phyloP scores from a whole-genome alignment of 30 jellyfish, hydroid and myxozoan genomes.

The Hydractinia echinata region DNA sequence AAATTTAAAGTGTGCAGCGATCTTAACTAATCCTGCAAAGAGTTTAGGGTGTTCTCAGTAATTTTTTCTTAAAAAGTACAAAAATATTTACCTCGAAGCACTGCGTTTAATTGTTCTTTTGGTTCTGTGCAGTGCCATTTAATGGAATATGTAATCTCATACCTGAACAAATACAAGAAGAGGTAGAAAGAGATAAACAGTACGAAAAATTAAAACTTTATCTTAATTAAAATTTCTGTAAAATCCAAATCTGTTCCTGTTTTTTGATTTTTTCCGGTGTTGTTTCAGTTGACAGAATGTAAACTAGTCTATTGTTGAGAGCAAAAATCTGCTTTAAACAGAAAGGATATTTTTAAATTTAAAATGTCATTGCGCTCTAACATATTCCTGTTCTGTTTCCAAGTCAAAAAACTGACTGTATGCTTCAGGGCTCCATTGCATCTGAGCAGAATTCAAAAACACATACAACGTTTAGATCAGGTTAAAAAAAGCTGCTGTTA shows the following conservation, averaged over 20 bases:
- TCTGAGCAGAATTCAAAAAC: too few species aligned
- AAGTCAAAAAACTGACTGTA: too few species aligned
- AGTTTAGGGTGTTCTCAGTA: background rate
- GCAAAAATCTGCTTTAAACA: background rate
- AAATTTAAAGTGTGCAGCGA: too few species aligned
- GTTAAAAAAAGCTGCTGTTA: too few species aligned
- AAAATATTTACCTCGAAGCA: constrained; percentile 34
- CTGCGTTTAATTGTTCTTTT: constrained; percentile 12
- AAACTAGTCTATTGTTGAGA: background rate
- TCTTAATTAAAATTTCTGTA: too few species aligned
- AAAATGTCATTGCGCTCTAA: background rate
- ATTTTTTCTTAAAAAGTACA: background rate
- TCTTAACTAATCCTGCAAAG: too few species aligned
- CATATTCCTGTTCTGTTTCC: too few species aligned
- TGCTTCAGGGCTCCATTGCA: too few species aligned
- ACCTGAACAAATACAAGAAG: constrained; percentile 1
- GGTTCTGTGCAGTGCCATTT: background rate
- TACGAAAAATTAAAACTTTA: too few species aligned
- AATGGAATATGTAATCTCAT: constrained; percentile 25
- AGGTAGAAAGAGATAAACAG: background rate
- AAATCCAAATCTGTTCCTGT: too few species aligned
- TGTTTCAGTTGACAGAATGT: background rate
- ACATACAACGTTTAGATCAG: too few species aligned
- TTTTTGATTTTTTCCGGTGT: background rate
- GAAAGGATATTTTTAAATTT: background rate